Base-by-base conservation (phyloP, 2,888 invertebrate genomes). In the Mythimna lalbum region DNA sequence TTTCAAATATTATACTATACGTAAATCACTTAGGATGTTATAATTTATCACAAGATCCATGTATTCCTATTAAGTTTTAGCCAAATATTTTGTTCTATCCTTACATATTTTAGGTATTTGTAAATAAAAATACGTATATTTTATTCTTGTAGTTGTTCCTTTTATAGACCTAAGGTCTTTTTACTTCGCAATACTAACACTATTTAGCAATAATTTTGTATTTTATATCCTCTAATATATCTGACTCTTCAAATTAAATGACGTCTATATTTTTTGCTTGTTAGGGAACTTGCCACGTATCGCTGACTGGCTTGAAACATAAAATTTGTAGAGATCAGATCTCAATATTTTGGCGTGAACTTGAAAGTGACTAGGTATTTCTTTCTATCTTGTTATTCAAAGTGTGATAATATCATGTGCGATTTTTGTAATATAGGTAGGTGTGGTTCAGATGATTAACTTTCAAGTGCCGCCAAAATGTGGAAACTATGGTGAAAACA, bases 131-230 rank as follows among this genome's bases (percentile, higher is more conserved):
- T 80, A 81, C 83, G 66, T 85, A 89, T 91, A 88, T 92, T 93
- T 94, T 94, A 94, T 93, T 94, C 91, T 92, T 91, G 93, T 95
- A 94, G 94, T 91, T 86, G 91, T 93, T 94, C 91, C 92, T 94
- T 95, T 90, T 86, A 89, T 94, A 94, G 94, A 90, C 93, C 94
- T 94, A 93, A 94, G 94, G 93, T 93, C 91, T 91, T 90, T 91
- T 91, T 93, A 94, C 93, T 94, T 94, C 93, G 94, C 94, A 95
- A 94, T 95, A 94, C 93, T 94, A 91, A 90, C 89, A 92, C 90
- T 92, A 90, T 87, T 93, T 93, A 95, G 95, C 94, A 95, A 95
- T 95, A 93, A 94, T 93, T 95, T 95, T 92, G 90, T 91, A 93
- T 90, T 90, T 88, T 88, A 88, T 85, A 84, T 66, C 73, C 70